Base-by-base conservation (phyloP, 2,888 invertebrate genomes). In the Hoplodrina ambigua region DNA sequence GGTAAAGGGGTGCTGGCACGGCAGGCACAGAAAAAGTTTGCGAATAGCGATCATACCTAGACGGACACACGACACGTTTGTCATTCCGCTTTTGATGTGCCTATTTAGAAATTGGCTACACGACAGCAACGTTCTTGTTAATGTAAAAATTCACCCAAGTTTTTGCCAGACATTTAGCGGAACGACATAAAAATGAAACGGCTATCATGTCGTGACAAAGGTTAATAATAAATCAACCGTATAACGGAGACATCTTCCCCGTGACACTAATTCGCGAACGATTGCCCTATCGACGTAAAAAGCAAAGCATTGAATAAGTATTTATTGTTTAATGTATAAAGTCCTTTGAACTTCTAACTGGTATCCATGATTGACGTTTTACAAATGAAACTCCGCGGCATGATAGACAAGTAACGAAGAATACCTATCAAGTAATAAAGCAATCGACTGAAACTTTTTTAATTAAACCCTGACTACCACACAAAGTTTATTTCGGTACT, bases 1-100 rank as follows among this genome's bases (percentile, higher is more conserved):
- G 87, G 87, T 83, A 91, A 94, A 93, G 93, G 94, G 94, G 93
- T 94, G 89, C 89, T 89, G 90, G 90, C 88, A 90, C 91, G 91
- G 90, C 90, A 90, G 89, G 90, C 90, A 88, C 86, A 87, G 86
- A 83, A 87, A 88, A 92, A 91, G 82, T 90, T 92, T 85, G 69
- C 75, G 64, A 82, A 77, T 79, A 83, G 83, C 79, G 78, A 74
- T 83, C 82, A 66, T 83, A 75, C 63, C 67, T 72, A 77, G 76
- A 78, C 72, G 75, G 81, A 70, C 76, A 64, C 65, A 68, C 80
- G 76, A 78, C 83, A 82, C 79, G 78, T 84, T 82, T 81, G 76
- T 82, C 70, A 78, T 83, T 65, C 66, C 58, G 52, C 44, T 78
- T 84, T 71, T 74, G 77, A 81, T 79, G 72, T 46, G 7, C 67